phyloP scores from a whole-genome alignment of 1,140 invertebrate species.

The Formica exsecta region DNA sequence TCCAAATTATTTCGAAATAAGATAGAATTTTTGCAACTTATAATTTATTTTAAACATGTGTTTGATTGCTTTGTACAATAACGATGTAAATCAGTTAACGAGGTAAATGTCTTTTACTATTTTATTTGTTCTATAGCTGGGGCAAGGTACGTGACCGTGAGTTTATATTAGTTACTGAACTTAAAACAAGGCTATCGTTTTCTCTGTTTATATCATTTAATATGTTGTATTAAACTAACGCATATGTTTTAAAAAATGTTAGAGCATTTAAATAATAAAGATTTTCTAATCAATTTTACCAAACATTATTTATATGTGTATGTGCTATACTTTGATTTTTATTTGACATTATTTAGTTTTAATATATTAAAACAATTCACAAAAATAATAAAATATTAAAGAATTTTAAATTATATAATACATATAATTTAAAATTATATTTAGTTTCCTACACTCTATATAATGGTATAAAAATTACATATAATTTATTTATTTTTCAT shows the following conservation, averaged over 20 bases:
- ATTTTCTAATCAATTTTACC: constrained; percentile 29
- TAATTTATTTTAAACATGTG: not conserved
- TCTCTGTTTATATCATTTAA: not conserved
- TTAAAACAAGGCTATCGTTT: not conserved
- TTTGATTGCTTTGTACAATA: not conserved
- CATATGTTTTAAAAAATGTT: constrained; percentile 10
- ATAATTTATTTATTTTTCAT: not conserved
- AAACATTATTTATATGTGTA: not conserved
- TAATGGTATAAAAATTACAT: not conserved
- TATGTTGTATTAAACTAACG: not conserved
- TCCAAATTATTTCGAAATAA: not conserved
- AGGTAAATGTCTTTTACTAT: constrained; percentile 36
- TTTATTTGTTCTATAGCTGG: constrained; percentile 43
- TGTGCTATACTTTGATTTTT: too few relatives aligned
- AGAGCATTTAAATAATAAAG: constrained; percentile 14
- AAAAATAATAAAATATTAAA: not conserved
- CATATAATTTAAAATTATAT: not conserved
- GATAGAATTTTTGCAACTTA: not conserved
- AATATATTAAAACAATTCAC: constrained; percentile 16
- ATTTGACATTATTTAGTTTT: not conserved
- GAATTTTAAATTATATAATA: not conserved
- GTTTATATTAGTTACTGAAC: constrained; percentile 32
- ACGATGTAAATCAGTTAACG: constrained; percentile 26
- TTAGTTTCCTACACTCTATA: constrained; percentile 1
- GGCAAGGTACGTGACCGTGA: constrained; percentile 12